Conservation (phyloP, 2,888 invertebrate genomes). For the Limnephilus marmoratus region DNA sequence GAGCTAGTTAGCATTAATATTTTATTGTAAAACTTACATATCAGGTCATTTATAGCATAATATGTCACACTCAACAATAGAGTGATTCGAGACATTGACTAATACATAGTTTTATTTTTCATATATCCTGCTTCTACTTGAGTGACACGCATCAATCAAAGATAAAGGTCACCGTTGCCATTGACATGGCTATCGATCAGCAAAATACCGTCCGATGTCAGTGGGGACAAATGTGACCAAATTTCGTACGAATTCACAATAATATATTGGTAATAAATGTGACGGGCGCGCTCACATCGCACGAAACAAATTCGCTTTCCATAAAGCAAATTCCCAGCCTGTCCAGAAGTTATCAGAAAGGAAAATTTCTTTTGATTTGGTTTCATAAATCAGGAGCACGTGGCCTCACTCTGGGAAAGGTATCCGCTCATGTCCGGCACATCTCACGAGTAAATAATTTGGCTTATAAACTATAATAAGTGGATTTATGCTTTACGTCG, state of each 20-base stretch:
- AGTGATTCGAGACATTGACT: background rate
- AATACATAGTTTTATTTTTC: too few species aligned
- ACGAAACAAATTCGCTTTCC: slow-evolving; percentile 44
- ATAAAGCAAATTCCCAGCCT: slow-evolving; percentile 28
- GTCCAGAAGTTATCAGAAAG: slow-evolving; percentile 52
- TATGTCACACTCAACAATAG: background rate
- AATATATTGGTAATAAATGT: slow-evolving; percentile 11
- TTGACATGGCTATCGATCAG: slow-evolving; percentile 14
- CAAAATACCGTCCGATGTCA: background rate
- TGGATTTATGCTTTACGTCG: slow-evolving; percentile 73
- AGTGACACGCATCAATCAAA: slow-evolving; percentile 32
- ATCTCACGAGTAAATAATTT: slow-evolving; percentile 65
- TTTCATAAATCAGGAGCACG: slow-evolving; percentile 59
- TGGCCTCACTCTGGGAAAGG: slow-evolving; percentile 50
- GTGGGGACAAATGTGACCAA: background rate
- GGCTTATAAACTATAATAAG: slow-evolving; percentile 71
- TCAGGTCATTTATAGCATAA: background rate
- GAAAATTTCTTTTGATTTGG: slow-evolving; percentile 60
- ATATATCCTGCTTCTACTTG: background rate
- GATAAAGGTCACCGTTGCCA: slow-evolving; percentile 8
- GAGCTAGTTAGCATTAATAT: too few species aligned
- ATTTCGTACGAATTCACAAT: background rate
- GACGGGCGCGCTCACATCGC: slow-evolving; percentile 27
- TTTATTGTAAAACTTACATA: background rate
- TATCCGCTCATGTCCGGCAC: slow-evolving; percentile 61